A percentile compares a stretch with the other conserved stretches of the same genome.
Evolutionary conservation across 1,140 invertebrate genomes (phyloP).

Genomic region (Cotesia typhae): DNA sequence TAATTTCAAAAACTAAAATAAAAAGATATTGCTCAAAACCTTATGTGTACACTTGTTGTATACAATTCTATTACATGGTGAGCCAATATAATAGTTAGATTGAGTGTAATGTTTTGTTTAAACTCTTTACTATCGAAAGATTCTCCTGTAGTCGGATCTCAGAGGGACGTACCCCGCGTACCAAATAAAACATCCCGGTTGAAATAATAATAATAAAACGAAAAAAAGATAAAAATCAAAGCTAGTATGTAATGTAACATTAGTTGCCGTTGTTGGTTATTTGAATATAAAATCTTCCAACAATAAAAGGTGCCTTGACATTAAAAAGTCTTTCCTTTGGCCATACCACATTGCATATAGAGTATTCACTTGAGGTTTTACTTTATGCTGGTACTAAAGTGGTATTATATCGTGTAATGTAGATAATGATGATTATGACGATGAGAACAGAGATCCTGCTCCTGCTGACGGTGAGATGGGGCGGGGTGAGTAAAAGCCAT

Average conservation of each 20-base stretch:
- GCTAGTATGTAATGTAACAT: neutral
- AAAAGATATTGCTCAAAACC: no score
- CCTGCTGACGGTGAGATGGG: slow-evolving; percentile 23
- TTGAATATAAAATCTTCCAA: neutral
- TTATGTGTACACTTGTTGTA: no score
- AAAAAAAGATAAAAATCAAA: neutral
- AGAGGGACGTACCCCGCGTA: no score
- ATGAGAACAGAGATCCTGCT: no score
- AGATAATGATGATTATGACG: neutral
- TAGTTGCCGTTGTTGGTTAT: neutral
- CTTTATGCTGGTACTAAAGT: slow-evolving; percentile 9
- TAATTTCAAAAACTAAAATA: no score
- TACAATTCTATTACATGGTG: no score
- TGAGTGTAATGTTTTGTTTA: no score
- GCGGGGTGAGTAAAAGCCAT: slow-evolving; percentile 38
- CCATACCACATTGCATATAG: slow-evolving; percentile 31
- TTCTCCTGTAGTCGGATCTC: no score
- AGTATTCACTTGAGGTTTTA: slow-evolving; percentile 18
- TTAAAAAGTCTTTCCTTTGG: slow-evolving; percentile 45
- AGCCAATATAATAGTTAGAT: no score
- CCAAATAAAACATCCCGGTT: no score
- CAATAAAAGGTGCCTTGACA: slow-evolving; percentile 43
- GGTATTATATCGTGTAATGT: neutral
- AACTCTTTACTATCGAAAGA: no score
- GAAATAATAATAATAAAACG: slow-evolving; percentile 4